Evolutionary conservation across 2,797 vertebrate genomes (phyloP).

Genomic region (Pseudotriccus pelzelni): DNA sequence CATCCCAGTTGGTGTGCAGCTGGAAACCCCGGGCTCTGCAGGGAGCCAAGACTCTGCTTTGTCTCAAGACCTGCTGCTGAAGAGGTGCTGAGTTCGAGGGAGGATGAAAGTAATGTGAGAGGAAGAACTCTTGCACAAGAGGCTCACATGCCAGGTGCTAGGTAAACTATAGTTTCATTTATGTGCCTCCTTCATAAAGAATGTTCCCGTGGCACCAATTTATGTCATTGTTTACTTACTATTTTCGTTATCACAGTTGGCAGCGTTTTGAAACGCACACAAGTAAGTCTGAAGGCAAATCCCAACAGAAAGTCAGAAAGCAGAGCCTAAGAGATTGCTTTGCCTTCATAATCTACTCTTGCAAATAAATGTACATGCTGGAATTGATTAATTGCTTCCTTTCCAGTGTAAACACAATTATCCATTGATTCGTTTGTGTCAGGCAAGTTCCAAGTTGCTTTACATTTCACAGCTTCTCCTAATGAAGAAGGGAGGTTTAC

Average conservation of each 20-base stretch:
- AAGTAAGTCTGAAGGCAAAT: not conserved
- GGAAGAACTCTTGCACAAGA: not conserved
- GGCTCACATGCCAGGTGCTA: accelerated
- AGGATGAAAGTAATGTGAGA: not conserved
- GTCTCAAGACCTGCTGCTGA: not conserved
- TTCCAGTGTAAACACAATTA: not conserved
- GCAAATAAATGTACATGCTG: not conserved
- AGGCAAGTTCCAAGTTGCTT: not conserved
- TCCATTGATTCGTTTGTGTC: not conserved
- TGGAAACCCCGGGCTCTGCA: not conserved
- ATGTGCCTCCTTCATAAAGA: not conserved
- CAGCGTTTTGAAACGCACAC: not conserved
- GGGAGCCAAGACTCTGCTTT: not conserved
- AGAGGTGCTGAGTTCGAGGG: not conserved
- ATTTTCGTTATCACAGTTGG: not conserved
- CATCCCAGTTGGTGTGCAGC: not conserved
- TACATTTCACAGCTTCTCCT: not conserved
- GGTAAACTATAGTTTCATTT: not conserved
- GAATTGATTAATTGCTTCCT: not conserved
- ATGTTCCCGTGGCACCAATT: not conserved
- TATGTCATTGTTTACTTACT: not conserved
- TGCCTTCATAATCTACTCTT: not conserved
- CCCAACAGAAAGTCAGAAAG: not conserved
- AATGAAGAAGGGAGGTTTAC: not conserved
- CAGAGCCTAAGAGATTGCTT: not conserved